Evolutionary conservation across 2,113 vertebrate species (phyloP).

Genomic region (Poecile atricapillus): DNA sequence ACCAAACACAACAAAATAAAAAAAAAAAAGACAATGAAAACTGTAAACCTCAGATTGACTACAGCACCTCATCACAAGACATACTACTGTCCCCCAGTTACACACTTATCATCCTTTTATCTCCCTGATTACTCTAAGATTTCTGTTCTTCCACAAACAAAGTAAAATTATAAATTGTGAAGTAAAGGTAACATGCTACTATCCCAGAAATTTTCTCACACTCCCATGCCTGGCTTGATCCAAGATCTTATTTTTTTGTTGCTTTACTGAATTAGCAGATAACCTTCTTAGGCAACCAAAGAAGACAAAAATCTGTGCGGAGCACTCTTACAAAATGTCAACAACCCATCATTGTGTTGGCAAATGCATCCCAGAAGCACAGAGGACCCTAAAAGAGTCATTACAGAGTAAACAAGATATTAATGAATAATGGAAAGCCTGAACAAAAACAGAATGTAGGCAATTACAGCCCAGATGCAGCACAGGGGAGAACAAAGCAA

Average conservation of each 20-base stretch:
- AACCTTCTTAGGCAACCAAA: not conserved
- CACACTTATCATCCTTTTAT: not conserved
- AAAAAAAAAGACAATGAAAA: not conserved
- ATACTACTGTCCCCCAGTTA: not conserved
- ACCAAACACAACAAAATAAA: not conserved
- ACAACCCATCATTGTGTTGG: not conserved
- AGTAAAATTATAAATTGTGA: not conserved
- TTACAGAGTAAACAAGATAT: not conserved
- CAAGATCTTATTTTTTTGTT: not conserved
- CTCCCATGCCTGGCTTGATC: not conserved
- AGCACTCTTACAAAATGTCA: not conserved
- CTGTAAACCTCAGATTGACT: not conserved
- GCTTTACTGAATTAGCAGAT: not conserved
- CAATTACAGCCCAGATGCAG: not conserved
- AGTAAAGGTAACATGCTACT: not conserved
- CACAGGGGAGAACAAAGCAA: not conserved
- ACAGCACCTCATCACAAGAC: not conserved
- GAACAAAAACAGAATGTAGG: not conserved
- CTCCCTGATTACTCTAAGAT: conserved; percentile 2
- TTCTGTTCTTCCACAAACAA: not conserved
- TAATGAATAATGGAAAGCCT: not conserved
- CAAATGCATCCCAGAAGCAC: not conserved
- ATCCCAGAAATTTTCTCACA: not conserved
- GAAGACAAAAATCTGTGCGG: not conserved
- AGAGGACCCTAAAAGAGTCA: not conserved